Conservation (phyloP, 2,797 vertebrate genomes). For the Babyrousa celebensis region DNA sequence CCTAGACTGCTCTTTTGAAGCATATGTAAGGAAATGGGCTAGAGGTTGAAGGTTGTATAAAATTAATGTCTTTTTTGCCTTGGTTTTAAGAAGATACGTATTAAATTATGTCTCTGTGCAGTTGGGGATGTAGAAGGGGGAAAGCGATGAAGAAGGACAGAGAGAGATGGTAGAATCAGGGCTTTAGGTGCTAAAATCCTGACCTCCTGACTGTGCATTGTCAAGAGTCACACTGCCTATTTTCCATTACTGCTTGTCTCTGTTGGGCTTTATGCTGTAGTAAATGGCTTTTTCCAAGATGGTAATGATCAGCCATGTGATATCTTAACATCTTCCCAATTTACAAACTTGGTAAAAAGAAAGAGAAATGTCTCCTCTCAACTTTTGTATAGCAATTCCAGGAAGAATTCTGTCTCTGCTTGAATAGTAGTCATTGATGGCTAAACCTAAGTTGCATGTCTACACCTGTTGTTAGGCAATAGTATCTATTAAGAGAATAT, state of each 20-base stretch:
- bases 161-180: neutral
- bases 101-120: neutral
- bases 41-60: neutral
- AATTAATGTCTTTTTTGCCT: neutral
- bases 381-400: neutral
- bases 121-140: neutral
- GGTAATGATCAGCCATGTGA: neutral
- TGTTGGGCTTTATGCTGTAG: neutral
- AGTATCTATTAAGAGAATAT: neutral
- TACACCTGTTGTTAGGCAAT: neutral
- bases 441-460: neutral
- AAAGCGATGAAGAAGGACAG: neutral
- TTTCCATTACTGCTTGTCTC: neutral
- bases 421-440: neutral
- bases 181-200: neutral
- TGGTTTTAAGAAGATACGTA: neutral
- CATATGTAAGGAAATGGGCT: neutral
- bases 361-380: neutral
- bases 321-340: neutral
- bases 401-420: neutral
- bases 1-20: neutral
- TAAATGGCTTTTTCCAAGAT: neutral
- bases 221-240: neutral
- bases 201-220: too few relatives aligned
- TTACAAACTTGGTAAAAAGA: neutral